Evolutionary conservation across 2,113 vertebrate species (phyloP).

Genomic region (Chlamydotis undulata): DNA sequence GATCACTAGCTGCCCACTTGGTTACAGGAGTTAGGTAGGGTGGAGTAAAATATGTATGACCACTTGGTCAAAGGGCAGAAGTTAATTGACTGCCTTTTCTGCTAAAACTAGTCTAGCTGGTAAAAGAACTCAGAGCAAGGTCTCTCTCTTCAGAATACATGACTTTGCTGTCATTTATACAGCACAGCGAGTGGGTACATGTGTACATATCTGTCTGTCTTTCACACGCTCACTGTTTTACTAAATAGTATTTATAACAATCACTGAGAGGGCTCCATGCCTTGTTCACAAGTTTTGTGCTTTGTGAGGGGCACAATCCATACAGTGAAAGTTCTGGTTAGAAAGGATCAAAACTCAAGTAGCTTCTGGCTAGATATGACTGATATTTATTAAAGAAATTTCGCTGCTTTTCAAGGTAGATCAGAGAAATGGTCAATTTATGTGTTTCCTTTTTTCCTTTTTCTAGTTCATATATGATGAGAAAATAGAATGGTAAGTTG

Average conservation of each 20-base stretch:
- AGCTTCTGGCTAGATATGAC: neutral
- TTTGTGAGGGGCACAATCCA: neutral
- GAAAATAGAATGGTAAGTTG: conserved; percentile 93
- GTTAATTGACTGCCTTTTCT: neutral
- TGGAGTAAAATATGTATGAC: neutral
- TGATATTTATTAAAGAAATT: neutral
- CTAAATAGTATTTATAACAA: neutral
- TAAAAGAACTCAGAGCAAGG: neutral
- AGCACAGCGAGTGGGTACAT: rapidly evolving
- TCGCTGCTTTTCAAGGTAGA: neutral
- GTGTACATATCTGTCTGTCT: neutral
- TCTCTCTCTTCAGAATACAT: neutral
- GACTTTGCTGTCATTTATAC: neutral
- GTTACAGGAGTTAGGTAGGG: neutral
- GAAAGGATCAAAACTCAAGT: neutral
- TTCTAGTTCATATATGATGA: conserved; percentile 96
- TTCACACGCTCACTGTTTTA: neutral
- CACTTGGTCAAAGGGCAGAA: neutral
- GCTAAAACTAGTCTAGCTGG: neutral
- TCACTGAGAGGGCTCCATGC: neutral
- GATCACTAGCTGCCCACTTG: neutral
- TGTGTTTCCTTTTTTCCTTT: neutral
- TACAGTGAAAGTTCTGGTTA: neutral
- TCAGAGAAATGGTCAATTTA: neutral
- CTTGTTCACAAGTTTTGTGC: neutral